A percentile compares a stretch with the other conserved stretches of the same genome.
These are phyloP conservation scores for Megalurothrips usitatus DNA, from an alignment of 2,888 invertebrate species.

Conservation along the genomic window DNA sequence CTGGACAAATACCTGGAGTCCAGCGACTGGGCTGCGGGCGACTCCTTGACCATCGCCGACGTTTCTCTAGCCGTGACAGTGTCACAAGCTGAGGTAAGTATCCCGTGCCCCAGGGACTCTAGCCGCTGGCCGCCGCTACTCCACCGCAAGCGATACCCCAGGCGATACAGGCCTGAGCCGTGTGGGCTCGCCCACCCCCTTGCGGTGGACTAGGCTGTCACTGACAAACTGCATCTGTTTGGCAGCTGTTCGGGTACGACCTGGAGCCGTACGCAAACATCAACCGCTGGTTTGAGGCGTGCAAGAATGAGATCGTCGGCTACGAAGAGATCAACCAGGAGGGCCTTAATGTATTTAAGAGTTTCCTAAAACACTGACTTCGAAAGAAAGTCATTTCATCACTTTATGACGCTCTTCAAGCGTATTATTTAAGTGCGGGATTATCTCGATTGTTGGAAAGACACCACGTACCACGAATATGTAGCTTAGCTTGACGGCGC, in stretches of 20 bases:
- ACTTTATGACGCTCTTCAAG: no score
- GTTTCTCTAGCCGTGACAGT: background rate
- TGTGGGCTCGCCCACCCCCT: background rate
- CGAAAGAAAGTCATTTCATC: no score
- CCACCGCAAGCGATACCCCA: background rate
- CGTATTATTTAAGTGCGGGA: no score
- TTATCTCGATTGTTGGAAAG: no score
- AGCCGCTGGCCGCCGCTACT: background rate
- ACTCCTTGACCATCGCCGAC: background rate
- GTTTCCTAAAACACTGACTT: no score
- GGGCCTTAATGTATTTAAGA: background rate
- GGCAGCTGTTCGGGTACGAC: background rate
- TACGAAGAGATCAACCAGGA: background rate
- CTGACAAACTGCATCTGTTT: background rate
- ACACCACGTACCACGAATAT: no score
- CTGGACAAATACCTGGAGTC: constrained; percentile 1
- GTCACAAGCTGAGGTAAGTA: background rate
- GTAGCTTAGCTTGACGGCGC: no score
- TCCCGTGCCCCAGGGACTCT: background rate
- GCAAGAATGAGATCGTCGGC: background rate
- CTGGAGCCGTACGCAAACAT: background rate
- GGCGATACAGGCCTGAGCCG: background rate
- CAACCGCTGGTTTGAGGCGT: background rate
- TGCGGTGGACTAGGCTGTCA: background rate
- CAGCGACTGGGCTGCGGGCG: background rate